Conservation (phyloP, 2,888 invertebrate genomes). For the Proisotoma minuta region DNA sequence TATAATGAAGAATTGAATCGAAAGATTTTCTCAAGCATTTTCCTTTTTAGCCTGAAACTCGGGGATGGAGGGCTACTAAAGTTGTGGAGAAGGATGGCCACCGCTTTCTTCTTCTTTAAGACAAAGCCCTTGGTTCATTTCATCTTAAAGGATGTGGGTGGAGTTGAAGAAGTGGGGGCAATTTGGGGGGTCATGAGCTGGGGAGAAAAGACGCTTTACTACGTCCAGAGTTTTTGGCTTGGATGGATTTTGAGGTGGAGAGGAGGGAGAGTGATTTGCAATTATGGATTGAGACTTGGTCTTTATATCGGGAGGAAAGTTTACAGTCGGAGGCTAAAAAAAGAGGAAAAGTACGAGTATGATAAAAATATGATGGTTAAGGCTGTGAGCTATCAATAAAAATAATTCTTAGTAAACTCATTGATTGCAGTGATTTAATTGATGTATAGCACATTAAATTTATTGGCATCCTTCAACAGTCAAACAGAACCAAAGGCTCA, state of each 20-base stretch:
- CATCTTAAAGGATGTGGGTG: constrained; percentile 39
- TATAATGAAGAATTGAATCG: constrained; percentile 38
- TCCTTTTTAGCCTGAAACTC: constrained; percentile 41
- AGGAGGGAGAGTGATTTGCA: constrained; percentile 21
- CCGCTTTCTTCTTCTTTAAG: constrained; percentile 36
- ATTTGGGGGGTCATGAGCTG: constrained; percentile 30
- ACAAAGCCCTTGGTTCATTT: constrained; percentile 40
- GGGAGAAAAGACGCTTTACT: constrained; percentile 28
- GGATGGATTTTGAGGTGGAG: constrained; percentile 31
- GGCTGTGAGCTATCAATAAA: neutral
- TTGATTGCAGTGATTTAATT: no score
- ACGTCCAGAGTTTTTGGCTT: constrained; percentile 27
- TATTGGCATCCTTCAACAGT: no score
- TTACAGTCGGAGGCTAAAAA: constrained; percentile 12
- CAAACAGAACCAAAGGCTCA: no score
- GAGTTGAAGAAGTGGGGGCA: constrained; percentile 32
- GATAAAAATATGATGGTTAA: neutral
- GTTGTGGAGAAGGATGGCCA: constrained; percentile 36
- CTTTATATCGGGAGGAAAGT: constrained; percentile 22
- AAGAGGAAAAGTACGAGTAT: constrained; percentile 12
- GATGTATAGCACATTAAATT: no score
- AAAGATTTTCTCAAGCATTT: constrained; percentile 39
- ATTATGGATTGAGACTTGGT: constrained; percentile 15
- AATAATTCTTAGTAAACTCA: no score
- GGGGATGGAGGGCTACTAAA: constrained; percentile 33